Conservation (phyloP, 2,888 invertebrate species). For the Galeopsomyia nigrocyanea region DNA sequence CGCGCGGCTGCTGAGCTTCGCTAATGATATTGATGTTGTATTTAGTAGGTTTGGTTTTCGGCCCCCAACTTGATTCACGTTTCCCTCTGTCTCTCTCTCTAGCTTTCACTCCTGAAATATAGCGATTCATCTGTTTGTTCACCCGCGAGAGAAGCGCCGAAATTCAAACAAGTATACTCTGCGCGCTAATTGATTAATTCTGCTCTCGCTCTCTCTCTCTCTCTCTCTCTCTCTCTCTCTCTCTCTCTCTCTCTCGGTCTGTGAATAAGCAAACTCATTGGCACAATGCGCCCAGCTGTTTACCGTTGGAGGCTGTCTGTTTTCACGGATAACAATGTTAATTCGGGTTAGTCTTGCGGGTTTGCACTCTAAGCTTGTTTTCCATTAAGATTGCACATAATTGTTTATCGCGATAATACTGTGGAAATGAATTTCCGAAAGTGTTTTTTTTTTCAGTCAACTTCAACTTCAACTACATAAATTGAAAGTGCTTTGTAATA, state of each 20-base stretch:
- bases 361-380: too few relatives aligned
- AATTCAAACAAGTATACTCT: neutral
- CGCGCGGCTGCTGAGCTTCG: slow-evolving; percentile 20
- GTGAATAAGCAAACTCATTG: slow-evolving; percentile 35
- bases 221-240: too few relatives aligned
- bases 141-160: slow-evolving; percentile 9
- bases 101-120: slow-evolving; percentile 31
- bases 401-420: too few relatives aligned
- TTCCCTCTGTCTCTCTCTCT: neutral
- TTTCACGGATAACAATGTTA: too few relatives aligned
- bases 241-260: neutral
- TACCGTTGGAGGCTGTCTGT: neutral
- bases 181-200: slow-evolving; percentile 39
- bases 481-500: too few relatives aligned
- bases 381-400: too few relatives aligned
- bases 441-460: neutral
- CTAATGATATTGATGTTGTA: slow-evolving; percentile 42
- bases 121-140: slow-evolving; percentile 40
- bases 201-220: neutral
- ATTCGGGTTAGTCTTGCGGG: too few relatives aligned
- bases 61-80: slow-evolving; percentile 10
- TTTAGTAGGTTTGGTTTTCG: slow-evolving; percentile 19
- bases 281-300: slow-evolving; percentile 16
- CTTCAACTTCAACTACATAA: neutral
- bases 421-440: neutral